Evolutionary conservation across 2,797 vertebrate species (phyloP).

Genomic region (Centroberyx gerrardi): DNA sequence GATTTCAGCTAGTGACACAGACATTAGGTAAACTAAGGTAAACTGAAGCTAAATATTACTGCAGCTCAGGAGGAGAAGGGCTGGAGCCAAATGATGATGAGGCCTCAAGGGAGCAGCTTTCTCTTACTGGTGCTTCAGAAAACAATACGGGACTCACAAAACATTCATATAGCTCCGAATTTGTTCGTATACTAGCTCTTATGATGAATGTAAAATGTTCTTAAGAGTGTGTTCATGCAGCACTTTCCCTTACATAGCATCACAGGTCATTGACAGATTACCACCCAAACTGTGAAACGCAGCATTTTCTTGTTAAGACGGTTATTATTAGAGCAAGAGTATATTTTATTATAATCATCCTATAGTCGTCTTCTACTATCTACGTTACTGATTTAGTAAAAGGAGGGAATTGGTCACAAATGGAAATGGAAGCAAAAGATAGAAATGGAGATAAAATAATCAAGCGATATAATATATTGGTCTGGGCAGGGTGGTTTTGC

Average conservation of each 20-base stretch:
- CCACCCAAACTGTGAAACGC: background rate
- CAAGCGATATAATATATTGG: no score
- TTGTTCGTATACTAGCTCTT: background rate
- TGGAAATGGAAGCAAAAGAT: no score
- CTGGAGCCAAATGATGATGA: background rate
- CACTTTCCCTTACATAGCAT: background rate
- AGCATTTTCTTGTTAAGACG: no score
- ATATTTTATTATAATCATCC: no score
- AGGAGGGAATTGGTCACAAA: no score
- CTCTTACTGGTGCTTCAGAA: background rate
- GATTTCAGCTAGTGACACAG: constrained; percentile 16
- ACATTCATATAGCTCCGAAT: background rate
- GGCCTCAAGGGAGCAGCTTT: background rate
- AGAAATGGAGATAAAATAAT: no score
- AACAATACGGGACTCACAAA: background rate
- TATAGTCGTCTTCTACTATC: no score
- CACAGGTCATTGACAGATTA: background rate
- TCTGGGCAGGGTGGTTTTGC: background rate
- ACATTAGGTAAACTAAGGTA: background rate
- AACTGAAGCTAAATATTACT: background rate
- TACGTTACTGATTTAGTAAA: no score
- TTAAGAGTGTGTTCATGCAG: background rate
- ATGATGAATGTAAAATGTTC: background rate
- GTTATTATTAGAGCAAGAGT: no score
- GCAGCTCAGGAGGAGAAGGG: background rate